A percentile compares a stretch with the other conserved stretches of the same genome.
Evolutionary conservation across 1,140 invertebrate genomes (phyloP).

Genomic region (Drosophila obscura): DNA sequence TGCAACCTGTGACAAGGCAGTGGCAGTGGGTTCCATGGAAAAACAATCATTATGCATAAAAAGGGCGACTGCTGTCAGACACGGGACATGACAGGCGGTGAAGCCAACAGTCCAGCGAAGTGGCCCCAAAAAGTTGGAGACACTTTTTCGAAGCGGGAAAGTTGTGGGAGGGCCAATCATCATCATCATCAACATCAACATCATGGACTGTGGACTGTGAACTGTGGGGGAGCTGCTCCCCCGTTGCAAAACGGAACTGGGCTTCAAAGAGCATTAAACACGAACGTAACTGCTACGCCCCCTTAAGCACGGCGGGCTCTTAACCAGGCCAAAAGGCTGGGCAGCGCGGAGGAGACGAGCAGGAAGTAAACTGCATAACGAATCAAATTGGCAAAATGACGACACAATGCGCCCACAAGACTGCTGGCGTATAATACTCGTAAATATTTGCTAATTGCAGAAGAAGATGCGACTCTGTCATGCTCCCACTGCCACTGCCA

Average conservation of each 20-base stretch:
- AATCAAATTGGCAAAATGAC: conserved; percentile 25
- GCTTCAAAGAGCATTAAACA: conserved; percentile 24
- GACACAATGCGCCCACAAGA: conserved; percentile 9
- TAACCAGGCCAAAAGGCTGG: neutral
- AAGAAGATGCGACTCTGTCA: conserved; percentile 13
- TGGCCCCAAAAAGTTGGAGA: conserved; percentile 15
- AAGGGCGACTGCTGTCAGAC: conserved; percentile 14
- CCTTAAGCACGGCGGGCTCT: neutral
- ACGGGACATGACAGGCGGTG: conserved; percentile 16
- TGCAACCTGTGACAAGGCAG: neutral
- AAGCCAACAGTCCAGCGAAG: conserved; percentile 28
- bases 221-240: neutral
- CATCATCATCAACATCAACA: no score
- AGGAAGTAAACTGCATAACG: conserved; percentile 39
- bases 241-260: conserved; percentile 11
- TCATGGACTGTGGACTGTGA: neutral
- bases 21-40: neutral
- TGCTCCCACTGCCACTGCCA: no score
- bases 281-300: conserved; percentile 13
- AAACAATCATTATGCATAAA: conserved; percentile 36
- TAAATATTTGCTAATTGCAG: conserved; percentile 64
- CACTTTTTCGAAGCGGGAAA: neutral
- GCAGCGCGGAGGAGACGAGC: no score
- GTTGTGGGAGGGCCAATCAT: neutral
- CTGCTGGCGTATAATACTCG: conserved; percentile 5